Base-by-base conservation (phyloP, 2,797 vertebrate genomes). In the Carcharodon carcharias region DNA sequence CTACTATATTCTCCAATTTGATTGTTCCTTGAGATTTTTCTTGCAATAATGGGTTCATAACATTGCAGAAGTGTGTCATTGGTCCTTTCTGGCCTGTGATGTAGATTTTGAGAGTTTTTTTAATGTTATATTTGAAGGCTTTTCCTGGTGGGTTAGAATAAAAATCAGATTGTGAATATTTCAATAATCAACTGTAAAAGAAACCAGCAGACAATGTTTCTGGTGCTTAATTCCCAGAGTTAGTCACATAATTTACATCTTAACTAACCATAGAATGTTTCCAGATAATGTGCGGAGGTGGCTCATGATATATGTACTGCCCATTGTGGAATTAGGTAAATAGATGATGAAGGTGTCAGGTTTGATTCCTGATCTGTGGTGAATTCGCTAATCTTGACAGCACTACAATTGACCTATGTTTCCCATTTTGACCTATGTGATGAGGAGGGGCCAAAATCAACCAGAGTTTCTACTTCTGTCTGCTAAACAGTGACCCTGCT, bases 191-290 rank as follows among this genome's bases (percentile, higher is more conserved):
- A n/a, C 45, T 45, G 61, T 67, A 65, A 93, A 93, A 65, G 63
- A 67, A 93, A 45, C n/a, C 91, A 93, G 61, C n/a, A 67, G 63
- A 93, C 35, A 93, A 65, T 65, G 8, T n/a, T 65, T 65, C n/a
- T n/a, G n/a, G 21, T 40, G 63, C 18, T 18, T 21, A 65, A 93
- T 67, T 12, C 18, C 61, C 0, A 45, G 16, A 63, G 21, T 91
- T 31, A 91, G 56, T 67, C 8, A 45, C 45, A 23, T 40, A 28
- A 67, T n/a, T 67, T 93, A 4, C 91, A 93, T 93, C 91, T 93
- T 67, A 93, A 93, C 21, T 93, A 93, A 93, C 40, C n/a, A 8
- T n/a, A 92, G 35, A 93, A 21, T 93, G 65, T 67, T 93, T 45
- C 7, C 91, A 45, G 63, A 67, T 93, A 40, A 93, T 67, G n/a